Percentiles rank a stretch among this genome's conserved stretches.
phyloP scores from a whole-genome alignment of 2,888 invertebrate genomes.

The Creontiades dilutus region DNA sequence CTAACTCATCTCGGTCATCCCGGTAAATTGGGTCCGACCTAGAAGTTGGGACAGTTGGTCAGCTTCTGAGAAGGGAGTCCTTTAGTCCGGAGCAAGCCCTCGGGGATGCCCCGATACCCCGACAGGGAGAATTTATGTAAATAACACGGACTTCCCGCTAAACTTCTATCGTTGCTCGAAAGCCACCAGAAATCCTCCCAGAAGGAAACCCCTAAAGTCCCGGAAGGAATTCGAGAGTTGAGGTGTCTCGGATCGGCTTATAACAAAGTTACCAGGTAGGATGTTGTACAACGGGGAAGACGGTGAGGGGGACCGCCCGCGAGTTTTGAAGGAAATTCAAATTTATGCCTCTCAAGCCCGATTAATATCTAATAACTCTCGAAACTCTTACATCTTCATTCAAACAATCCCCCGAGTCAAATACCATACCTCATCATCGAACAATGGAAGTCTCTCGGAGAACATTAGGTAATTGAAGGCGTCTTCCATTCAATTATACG shows the following conservation, averaged over 20 bases:
- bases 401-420: neutral
- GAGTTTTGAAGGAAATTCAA: slow-evolving; percentile 9
- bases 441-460: neutral
- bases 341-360: slow-evolving; percentile 19
- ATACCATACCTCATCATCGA: neutral
- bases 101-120: neutral
- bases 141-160: slow-evolving; percentile 11
- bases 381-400: neutral
- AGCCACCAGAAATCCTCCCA: slow-evolving; percentile 21
- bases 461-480: neutral
- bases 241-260: slow-evolving; percentile 13
- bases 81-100: neutral
- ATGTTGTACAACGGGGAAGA: neutral
- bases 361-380: slow-evolving; percentile 24
- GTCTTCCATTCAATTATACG: neutral
- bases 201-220: neutral
- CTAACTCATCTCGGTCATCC: neutral
- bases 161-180: neutral
- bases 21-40: neutral
- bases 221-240: slow-evolving; percentile 16
- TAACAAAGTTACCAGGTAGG: slow-evolving; percentile 29
- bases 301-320: neutral
- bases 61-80: neutral
- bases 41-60: neutral
- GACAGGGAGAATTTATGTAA: slow-evolving; percentile 24